Percentiles rank a stretch among this genome's conserved stretches.
Conservation (phyloP, 2,888 invertebrate species). For the Drosophila buzzatii region DNA sequence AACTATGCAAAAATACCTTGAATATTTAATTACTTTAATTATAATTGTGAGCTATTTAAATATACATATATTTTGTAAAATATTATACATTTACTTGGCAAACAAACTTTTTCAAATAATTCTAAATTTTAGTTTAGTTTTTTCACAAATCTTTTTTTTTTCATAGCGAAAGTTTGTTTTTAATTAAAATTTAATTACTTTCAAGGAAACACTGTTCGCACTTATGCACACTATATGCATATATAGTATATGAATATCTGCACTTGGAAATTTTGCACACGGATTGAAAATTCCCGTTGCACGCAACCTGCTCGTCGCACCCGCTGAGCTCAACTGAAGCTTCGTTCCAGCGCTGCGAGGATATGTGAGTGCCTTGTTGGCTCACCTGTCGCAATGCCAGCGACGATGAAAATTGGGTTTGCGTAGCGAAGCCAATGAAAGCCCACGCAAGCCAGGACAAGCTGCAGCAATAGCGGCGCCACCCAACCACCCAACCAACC, state of each 20-base stretch:
- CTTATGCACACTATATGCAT: constrained; percentile 1
- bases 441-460: constrained; percentile 46
- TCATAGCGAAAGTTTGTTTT: background rate
- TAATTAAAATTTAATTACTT: constrained; percentile 5
- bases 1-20: background rate
- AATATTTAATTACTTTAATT: background rate
- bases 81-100: background rate
- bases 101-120: background rate
- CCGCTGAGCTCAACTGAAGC: constrained; percentile 76
- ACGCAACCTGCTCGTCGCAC: constrained; percentile 74
- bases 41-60: background rate
- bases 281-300: constrained; percentile 45
- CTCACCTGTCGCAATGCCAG: constrained; percentile 82
- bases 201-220: background rate
- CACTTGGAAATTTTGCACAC: constrained; percentile 1
- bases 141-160: background rate
- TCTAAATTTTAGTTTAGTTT: background rate
- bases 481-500: constrained; percentile 8
- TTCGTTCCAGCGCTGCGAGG: constrained; percentile 18
- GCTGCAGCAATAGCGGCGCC: constrained; percentile 14
- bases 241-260: background rate
- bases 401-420: constrained; percentile 64
- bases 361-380: constrained; percentile 54
- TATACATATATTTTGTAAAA: background rate
- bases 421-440: constrained; percentile 73